Evolutionary conservation across 2,113 vertebrate genomes (phyloP).

Genomic region (Psittacus erithacus): DNA sequence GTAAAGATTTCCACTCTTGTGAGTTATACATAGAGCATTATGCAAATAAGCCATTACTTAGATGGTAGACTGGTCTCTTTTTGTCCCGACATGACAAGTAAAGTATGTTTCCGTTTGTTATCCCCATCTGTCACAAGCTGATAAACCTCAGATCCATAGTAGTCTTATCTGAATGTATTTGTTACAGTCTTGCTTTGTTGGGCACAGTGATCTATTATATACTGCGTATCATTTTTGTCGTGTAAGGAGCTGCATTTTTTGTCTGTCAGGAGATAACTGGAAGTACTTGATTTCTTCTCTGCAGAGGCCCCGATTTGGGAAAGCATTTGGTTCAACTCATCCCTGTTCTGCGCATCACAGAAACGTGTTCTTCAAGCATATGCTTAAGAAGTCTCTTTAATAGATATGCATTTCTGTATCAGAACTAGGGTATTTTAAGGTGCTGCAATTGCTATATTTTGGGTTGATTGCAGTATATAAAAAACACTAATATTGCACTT

Average conservation of each 20-base stretch:
- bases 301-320: not conserved
- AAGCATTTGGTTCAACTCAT: not conserved
- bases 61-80: constrained; percentile 19
- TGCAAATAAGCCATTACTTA: not conserved
- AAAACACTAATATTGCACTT: not conserved
- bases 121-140: constrained; percentile 24
- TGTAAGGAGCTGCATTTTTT: constrained; percentile 11
- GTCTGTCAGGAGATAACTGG: not conserved
- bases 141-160: constrained; percentile 12
- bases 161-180: not conserved
- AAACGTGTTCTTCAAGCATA: not conserved
- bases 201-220: not conserved
- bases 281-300: not conserved
- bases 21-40: not conserved
- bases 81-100: constrained; percentile 38
- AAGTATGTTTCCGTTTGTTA: constrained; percentile 33
- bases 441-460: not conserved
- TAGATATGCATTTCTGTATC: not conserved
- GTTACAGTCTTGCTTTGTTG: not conserved
- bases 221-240: not conserved
- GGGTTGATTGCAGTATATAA: constrained; percentile 13
- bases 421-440: not conserved
- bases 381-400: not conserved
- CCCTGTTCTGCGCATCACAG: not conserved
- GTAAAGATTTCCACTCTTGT: not conserved